Evolutionary conservation across 2,113 vertebrate genomes (phyloP).

Genomic region (Orientallactaga bullata): DNA sequence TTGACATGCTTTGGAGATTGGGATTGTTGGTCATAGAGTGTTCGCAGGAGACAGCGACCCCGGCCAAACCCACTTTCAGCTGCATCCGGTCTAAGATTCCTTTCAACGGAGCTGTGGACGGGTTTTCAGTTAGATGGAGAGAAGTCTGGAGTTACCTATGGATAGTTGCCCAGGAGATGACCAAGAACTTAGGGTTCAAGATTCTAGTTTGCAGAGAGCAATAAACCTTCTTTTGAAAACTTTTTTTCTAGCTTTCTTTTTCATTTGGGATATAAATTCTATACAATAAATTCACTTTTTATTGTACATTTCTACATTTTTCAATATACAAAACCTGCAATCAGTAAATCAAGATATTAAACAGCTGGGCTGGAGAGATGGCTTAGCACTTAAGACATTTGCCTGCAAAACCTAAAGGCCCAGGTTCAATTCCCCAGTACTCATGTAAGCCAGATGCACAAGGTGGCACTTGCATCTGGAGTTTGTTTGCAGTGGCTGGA

Average conservation of each 20-base stretch:
- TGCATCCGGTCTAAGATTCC: not conserved
- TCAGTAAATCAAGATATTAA: not conserved
- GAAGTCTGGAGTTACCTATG: not conserved
- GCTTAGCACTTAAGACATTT: no score
- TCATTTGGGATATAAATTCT: not conserved
- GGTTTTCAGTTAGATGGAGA: not conserved
- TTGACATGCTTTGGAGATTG: not conserved
- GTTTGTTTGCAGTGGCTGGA: no score
- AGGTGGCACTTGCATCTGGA: no score
- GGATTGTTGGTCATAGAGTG: not conserved
- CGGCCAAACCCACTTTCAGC: not conserved
- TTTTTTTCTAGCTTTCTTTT: not conserved
- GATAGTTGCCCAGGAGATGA: not conserved
- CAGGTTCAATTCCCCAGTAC: no score
- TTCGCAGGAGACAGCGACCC: not conserved
- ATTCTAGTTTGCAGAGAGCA: constrained; percentile 15
- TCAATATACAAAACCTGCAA: not conserved
- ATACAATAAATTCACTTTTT: not conserved
- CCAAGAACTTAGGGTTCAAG: not conserved
- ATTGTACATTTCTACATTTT: not conserved
- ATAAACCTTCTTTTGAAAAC: not conserved
- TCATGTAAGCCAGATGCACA: no score
- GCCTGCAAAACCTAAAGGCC: no score
- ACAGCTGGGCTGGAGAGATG: not conserved
- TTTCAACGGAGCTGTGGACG: not conserved